phyloP scores from a whole-genome alignment of 1,140 invertebrate genomes.

The Microvelia longipes region DNA sequence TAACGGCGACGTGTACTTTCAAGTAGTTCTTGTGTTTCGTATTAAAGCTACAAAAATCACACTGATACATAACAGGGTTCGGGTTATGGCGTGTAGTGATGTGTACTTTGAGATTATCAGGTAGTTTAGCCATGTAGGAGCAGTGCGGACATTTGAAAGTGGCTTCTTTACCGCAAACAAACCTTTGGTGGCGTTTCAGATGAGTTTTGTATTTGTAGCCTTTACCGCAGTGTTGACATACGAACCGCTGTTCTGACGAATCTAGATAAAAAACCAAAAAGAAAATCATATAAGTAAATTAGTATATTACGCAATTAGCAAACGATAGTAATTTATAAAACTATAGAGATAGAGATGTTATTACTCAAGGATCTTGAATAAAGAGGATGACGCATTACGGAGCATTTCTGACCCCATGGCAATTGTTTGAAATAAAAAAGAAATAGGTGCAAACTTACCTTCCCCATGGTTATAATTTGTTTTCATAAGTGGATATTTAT shows the following conservation, averaged over 20 bases:
- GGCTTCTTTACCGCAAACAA: constrained; percentile 41
- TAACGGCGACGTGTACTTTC: constrained; percentile 17
- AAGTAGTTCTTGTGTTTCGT: constrained; percentile 23
- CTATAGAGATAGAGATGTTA: too few species aligned
- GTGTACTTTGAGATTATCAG: constrained; percentile 18
- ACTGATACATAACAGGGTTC: constrained; percentile 12
- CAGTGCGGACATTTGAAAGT: constrained; percentile 29
- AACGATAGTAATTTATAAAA: too few species aligned
- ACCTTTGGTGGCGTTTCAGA: constrained; percentile 30
- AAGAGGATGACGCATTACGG: too few species aligned
- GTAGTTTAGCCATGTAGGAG: constrained; percentile 31
- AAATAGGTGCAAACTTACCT: too few species aligned
- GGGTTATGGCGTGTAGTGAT: not conserved
- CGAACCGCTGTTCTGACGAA: not conserved
- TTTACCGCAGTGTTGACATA: constrained; percentile 10
- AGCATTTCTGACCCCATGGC: too few species aligned
- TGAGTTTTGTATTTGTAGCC: constrained; percentile 11
- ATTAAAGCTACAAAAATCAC: constrained; percentile 20
- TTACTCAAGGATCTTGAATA: too few species aligned
- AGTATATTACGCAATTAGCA: too few species aligned
- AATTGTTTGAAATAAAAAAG: too few species aligned
- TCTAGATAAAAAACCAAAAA: too few species aligned
- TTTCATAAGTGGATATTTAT: too few species aligned
- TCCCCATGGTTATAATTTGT: too few species aligned
- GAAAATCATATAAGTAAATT: too few species aligned